Conservation (phyloP, 2,113 vertebrate genomes). For the Pipra filicauda region DNA sequence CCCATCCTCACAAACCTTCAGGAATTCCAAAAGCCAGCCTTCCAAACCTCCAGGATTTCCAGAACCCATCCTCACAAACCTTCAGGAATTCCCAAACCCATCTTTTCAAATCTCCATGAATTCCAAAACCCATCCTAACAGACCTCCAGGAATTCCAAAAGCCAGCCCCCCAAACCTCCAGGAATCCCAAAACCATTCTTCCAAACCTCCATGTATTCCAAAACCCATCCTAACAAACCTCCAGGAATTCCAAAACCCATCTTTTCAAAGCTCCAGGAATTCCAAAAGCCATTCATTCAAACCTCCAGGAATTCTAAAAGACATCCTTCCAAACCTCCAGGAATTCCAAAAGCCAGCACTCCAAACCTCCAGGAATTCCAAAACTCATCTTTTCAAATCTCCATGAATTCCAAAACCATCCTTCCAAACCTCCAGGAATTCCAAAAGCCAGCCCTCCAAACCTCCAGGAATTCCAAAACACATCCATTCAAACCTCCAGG, state of each 20-base stretch:
- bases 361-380: background rate
- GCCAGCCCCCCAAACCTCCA: no score
- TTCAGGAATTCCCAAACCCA: no score
- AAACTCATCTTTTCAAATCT: rapidly evolving
- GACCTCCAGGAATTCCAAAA: no score
- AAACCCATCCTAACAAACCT: background rate
- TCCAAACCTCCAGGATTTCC: no score
- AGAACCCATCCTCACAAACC: no score
- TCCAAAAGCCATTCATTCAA: background rate
- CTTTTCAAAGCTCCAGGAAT: no score
- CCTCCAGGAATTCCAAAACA: no score
- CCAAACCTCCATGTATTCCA: background rate
- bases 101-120: no score
- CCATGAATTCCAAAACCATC: background rate
- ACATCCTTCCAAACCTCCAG: background rate
- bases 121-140: background rate
- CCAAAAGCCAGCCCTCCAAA: no score
- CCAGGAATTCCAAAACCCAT: rapidly evolving
- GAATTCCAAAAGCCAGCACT: background rate
- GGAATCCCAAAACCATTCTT: background rate
- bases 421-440: rapidly evolving
- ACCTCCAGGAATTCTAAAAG: background rate
- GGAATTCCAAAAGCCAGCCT: no score
- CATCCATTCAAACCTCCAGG: no score
- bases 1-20: no score